A percentile compares a stretch with the other conserved stretches of the same genome.
Evolutionary conservation across 2,113 vertebrate species (phyloP).

Genomic region (Rhinolophus ferrumequinum): DNA sequence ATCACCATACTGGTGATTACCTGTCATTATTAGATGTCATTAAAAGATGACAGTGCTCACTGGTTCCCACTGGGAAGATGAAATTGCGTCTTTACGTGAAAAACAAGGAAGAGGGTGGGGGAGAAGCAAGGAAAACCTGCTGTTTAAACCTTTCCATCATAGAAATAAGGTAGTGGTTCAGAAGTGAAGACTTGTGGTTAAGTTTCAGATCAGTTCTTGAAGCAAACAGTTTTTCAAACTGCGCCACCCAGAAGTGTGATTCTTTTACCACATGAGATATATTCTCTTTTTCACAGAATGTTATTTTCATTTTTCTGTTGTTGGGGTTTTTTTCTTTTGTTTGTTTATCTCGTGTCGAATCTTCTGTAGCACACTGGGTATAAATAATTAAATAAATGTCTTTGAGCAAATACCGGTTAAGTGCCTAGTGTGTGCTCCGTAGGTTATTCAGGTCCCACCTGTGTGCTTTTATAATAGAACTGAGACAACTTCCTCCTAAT

Average conservation of each 20-base stretch:
- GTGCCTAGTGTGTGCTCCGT: background rate
- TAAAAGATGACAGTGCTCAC: background rate
- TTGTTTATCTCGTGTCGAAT: conserved; percentile 46
- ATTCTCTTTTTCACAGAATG: background rate
- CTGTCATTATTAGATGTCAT: background rate
- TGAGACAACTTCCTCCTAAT: background rate
- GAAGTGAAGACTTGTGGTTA: conserved; percentile 64
- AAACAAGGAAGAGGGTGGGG: background rate
- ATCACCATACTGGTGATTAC: too few relatives aligned
- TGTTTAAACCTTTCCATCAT: background rate
- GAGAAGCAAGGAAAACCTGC: background rate
- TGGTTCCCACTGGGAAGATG: background rate
- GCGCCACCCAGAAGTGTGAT: conserved; percentile 27
- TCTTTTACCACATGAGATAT: background rate
- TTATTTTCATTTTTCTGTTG: conserved; percentile 59
- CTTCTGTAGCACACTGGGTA: background rate
- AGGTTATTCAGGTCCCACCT: background rate
- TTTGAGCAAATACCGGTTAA: background rate
- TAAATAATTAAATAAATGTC: conserved; percentile 12
- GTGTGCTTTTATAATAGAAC: background rate
- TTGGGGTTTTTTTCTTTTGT: background rate
- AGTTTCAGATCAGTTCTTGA: conserved; percentile 42
- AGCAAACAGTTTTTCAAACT: conserved; percentile 44
- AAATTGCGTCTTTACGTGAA: background rate
- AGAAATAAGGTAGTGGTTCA: conserved; percentile 33